Evolutionary conservation across 1,140 invertebrate species (phyloP).

Genomic region (Cotesia vestalis): DNA sequence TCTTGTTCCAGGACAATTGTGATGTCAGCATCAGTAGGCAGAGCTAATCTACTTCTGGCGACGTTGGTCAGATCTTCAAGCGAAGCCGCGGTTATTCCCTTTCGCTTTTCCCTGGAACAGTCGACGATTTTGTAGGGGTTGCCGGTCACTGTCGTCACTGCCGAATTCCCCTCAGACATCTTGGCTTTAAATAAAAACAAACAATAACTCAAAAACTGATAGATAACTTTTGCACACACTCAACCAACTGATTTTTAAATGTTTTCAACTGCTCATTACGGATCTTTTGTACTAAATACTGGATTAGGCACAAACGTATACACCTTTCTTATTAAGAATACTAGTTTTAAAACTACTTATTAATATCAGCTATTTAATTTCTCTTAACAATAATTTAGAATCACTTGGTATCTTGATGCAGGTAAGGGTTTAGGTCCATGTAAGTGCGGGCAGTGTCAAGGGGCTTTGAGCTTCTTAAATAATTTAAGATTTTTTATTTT

Average conservation of each 20-base stretch:
- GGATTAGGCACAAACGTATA: too few species aligned
- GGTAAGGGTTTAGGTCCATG: neutral
- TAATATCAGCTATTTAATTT: neutral
- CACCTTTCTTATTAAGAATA: neutral
- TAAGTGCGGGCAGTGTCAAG: conserved; percentile 36
- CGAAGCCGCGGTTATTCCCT: conserved; percentile 80
- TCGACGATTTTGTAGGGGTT: conserved; percentile 76
- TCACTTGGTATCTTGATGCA: neutral
- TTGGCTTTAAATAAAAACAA: conserved; percentile 29
- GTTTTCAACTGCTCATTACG: too few species aligned
- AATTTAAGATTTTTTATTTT: conserved; percentile 18
- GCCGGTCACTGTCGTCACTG: conserved; percentile 39
- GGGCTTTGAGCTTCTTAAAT: conserved; percentile 24
- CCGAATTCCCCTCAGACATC: conserved; percentile 38
- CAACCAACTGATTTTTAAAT: too few species aligned
- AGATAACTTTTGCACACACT: neutral
- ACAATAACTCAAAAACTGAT: too few species aligned
- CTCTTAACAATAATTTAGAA: conserved; percentile 16
- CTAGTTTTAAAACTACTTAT: neutral
- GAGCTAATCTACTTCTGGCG: conserved; percentile 55
- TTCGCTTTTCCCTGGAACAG: conserved; percentile 77
- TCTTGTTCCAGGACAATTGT: conserved; percentile 84
- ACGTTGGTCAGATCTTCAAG: conserved; percentile 76
- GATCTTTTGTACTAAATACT: too few species aligned
- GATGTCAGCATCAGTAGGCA: conserved; percentile 68